Conservation (phyloP, 2,888 invertebrate species). For the Cancer borealis region DNA sequence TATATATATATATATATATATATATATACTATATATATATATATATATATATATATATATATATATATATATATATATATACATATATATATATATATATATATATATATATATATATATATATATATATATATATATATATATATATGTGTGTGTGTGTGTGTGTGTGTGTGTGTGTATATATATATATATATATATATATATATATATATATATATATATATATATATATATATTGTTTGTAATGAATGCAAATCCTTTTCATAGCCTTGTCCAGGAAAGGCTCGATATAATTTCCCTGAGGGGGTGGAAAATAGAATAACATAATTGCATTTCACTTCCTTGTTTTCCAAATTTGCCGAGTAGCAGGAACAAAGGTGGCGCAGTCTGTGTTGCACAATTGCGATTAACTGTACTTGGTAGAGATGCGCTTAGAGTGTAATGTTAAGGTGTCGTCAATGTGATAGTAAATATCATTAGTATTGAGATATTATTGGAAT, state of each 20-base stretch:
- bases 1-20: no score
- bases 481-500: background rate
- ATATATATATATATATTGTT: background rate
- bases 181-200: no score
- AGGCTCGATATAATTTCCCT: constrained; percentile 11
- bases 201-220: no score
- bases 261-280: background rate
- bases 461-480: background rate
- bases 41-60: no score
- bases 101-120: no score
- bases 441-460: background rate
- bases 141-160: background rate
- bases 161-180: constrained; percentile 22
- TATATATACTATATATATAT: no score
- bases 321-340: background rate
- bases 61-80: no score
- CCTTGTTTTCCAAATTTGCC: constrained; percentile 18
- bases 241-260: background rate
- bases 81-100: no score
- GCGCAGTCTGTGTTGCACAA: background rate
- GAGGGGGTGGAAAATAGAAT: constrained; percentile 3
- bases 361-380: constrained; percentile 22
- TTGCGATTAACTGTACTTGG: background rate
- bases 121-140: no score
- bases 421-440: background rate